These are phyloP conservation scores for Podarcis cretensis DNA, from an alignment of 2,113 vertebrate genomes.

Conservation along the genomic window DNA sequence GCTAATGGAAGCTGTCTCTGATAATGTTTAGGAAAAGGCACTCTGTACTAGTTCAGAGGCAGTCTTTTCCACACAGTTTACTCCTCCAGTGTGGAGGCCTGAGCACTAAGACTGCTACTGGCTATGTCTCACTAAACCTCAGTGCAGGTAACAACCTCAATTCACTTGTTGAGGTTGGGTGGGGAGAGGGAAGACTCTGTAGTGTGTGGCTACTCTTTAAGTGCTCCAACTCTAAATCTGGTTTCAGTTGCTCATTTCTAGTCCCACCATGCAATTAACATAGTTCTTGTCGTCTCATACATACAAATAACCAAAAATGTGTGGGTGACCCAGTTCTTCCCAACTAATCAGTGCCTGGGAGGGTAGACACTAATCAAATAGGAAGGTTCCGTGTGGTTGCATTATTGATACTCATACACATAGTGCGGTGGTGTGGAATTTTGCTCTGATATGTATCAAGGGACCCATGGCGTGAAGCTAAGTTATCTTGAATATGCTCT, in stretches of 20 bases:
- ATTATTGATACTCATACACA: too few relatives aligned
- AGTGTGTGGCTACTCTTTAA: too few relatives aligned
- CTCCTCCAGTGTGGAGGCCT: not conserved
- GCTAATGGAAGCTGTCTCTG: not conserved
- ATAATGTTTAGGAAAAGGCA: not conserved
- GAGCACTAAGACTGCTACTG: not conserved
- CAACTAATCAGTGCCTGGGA: not conserved
- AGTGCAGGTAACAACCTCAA: not conserved
- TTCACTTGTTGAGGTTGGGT: too few relatives aligned
- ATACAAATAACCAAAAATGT: not conserved
- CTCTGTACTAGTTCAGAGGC: not conserved
- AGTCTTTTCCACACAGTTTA: not conserved
- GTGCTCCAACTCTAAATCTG: not conserved
- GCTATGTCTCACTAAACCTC: not conserved
- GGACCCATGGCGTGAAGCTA: not conserved
- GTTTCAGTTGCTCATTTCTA: too few relatives aligned
- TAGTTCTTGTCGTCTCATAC: not conserved
- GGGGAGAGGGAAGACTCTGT: not conserved
- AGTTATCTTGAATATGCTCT: not conserved
- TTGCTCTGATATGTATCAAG: not conserved
- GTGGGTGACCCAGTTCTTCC: too few relatives aligned
- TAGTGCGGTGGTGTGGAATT: not conserved
- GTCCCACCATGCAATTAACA: not conserved
- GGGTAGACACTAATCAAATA: not conserved
- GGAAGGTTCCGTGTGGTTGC: not conserved